These are phyloP conservation scores for Amniataba percoides DNA, from an alignment of 2,797 vertebrate species.

Conservation along the genomic window DNA sequence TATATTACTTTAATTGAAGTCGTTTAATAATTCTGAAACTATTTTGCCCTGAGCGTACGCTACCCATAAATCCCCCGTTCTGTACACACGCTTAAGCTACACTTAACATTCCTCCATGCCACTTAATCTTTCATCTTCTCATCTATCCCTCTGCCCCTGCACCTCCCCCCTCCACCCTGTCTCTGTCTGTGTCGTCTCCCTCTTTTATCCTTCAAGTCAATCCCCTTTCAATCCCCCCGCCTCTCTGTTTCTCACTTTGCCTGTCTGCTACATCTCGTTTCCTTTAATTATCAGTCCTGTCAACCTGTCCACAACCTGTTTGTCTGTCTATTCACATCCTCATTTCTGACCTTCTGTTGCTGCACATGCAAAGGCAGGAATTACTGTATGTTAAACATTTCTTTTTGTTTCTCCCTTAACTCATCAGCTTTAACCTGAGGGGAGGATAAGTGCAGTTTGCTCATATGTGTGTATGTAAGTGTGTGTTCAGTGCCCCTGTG, in stretches of 20 bases:
- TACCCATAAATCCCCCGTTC: constrained; percentile 83
- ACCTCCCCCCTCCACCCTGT: constrained; percentile 28
- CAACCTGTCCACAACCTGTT: constrained; percentile 35
- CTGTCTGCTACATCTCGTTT: constrained; percentile 44
- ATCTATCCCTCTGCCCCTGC: constrained; percentile 45
- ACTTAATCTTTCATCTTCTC: constrained; percentile 84
- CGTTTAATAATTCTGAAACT: constrained; percentile 87
- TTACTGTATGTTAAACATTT: neutral
- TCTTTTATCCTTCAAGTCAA: constrained; percentile 44
- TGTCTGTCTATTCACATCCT: constrained; percentile 22
- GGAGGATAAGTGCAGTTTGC: neutral
- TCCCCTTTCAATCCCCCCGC: constrained; percentile 35
- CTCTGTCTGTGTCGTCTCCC: constrained; percentile 56
- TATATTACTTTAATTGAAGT: constrained; percentile 87
- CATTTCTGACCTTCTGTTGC: neutral
- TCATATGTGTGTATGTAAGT: constrained; percentile 5
- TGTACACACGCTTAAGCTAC: constrained; percentile 81
- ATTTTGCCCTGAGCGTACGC: constrained; percentile 81
- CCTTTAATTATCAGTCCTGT: constrained; percentile 63
- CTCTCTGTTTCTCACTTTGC: constrained; percentile 41
- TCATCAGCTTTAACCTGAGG: constrained; percentile 20
- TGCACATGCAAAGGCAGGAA: constrained; percentile 13
- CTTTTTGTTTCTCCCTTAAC: neutral
- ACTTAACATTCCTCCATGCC: constrained; percentile 85
- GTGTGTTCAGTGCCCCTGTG: neutral